These are phyloP conservation scores for Limulus polyphemus DNA, from an alignment of 2,888 invertebrate species.

Conservation along the genomic window DNA sequence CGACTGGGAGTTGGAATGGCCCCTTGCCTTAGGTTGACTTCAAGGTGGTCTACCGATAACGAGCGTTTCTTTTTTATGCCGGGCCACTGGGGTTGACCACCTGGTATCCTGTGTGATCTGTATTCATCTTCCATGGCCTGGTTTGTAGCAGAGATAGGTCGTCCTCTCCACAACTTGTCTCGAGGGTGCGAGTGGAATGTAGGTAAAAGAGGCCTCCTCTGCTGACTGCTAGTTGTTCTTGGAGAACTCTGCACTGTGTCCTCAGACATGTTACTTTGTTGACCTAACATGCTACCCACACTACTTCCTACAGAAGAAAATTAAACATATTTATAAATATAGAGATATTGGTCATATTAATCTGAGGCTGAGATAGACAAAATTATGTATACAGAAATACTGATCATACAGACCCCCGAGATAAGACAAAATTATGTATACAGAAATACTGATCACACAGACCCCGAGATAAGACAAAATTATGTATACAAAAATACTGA, in stretches of 20 bases:
- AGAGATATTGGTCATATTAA: background rate
- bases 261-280: background rate
- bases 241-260: background rate
- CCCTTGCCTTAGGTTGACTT: no score
- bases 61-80: no score
- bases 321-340: no score
- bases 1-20: no score
- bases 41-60: no score
- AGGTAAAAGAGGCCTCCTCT: background rate
- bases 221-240: background rate
- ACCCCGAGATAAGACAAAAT: no score
- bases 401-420: no score
- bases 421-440: no score
- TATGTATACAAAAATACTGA: no score
- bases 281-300: background rate
- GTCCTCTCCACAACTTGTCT: slow-evolving; percentile 4
- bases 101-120: slow-evolving; percentile 13
- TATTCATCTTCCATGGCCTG: slow-evolving; percentile 15
- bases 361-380: background rate
- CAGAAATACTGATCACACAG: no score
- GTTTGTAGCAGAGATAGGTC: slow-evolving; percentile 13
- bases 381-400: background rate
- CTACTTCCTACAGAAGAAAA: background rate
- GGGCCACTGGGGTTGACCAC: slow-evolving; percentile 5
- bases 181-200: background rate